Conservation (phyloP, 2,113 vertebrate genomes). For the Delphinus delphis region DNA sequence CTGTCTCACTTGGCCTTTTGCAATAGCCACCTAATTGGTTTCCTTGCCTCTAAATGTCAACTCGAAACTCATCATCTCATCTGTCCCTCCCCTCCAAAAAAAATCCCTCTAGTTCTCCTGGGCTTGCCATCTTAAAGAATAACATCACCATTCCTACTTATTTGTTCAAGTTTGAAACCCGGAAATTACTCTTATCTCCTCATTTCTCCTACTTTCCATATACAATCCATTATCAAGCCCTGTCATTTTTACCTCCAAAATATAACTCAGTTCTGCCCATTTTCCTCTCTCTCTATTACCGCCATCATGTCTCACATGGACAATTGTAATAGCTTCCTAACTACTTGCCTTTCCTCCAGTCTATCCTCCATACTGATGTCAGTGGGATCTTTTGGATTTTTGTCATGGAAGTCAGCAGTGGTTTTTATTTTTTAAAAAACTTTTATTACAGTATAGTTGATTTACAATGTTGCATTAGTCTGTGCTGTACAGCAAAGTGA, state of each 20-base stretch:
- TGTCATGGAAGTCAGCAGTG: too few relatives aligned
- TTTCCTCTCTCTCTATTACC: not conserved
- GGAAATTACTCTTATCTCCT: not conserved
- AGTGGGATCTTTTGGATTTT: not conserved
- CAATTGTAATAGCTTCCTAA: not conserved
- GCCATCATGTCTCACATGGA: not conserved
- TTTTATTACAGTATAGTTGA: too few relatives aligned
- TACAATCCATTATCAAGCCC: not conserved
- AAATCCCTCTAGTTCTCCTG: not conserved
- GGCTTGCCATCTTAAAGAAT: not conserved
- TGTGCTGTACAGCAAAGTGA: too few relatives aligned
- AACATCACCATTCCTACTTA: not conserved
- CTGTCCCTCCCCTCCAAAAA: not conserved
- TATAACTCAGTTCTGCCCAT: not conserved
- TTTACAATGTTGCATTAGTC: too few relatives aligned
- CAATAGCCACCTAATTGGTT: not conserved
- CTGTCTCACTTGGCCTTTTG: not conserved
- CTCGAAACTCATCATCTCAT: constrained; percentile 4
- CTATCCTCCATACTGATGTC: not conserved
- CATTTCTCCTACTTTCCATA: not conserved
- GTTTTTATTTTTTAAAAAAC: too few relatives aligned
- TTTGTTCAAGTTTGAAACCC: constrained; percentile 36
- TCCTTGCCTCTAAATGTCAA: not conserved
- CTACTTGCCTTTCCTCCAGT: not conserved
- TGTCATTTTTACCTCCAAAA: not conserved